phyloP scores from a whole-genome alignment of 2,888 invertebrate genomes.

The Ormia ochracea region DNA sequence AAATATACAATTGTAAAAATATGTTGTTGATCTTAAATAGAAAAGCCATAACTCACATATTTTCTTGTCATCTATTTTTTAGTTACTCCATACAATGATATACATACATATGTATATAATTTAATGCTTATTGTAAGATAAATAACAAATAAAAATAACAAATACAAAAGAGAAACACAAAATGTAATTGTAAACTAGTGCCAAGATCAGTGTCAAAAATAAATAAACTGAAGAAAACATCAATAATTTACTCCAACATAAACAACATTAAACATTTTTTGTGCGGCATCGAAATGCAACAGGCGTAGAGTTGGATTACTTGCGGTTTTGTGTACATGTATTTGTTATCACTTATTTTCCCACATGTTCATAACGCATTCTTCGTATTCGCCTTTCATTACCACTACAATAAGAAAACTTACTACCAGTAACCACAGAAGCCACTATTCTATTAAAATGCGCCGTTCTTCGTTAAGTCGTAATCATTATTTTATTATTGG shows the following conservation, averaged over 20 bases:
- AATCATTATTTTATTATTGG: conserved; percentile 76
- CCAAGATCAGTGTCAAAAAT: conserved; percentile 57
- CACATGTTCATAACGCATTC: conserved; percentile 47
- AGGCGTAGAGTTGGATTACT: conserved; percentile 7
- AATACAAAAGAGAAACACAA: not conserved
- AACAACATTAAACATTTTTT: conserved; percentile 8
- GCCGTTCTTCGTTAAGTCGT: conserved; percentile 73
- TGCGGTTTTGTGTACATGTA: not conserved
- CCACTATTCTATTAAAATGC: conserved; percentile 67
- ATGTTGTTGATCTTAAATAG: too few species aligned
- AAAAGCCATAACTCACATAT: too few species aligned
- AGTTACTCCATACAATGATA: not conserved
- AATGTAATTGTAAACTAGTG: conserved; percentile 37
- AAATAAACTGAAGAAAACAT: conserved; percentile 23
- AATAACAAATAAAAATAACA: conserved; percentile 23
- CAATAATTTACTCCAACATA: conserved; percentile 18
- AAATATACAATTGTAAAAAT: not conserved
- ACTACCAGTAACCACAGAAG: conserved; percentile 15
- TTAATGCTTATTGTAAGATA: not conserved
- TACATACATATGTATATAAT: not conserved
- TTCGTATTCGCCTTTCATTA: conserved; percentile 26
- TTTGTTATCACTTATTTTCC: conserved; percentile 9
- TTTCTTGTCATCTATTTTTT: too few species aligned
- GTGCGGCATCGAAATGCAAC: conserved; percentile 27
- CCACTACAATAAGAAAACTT: conserved; percentile 16